Conservation (phyloP, 1,140 invertebrate species). For the Danaus plexippus region DNA sequence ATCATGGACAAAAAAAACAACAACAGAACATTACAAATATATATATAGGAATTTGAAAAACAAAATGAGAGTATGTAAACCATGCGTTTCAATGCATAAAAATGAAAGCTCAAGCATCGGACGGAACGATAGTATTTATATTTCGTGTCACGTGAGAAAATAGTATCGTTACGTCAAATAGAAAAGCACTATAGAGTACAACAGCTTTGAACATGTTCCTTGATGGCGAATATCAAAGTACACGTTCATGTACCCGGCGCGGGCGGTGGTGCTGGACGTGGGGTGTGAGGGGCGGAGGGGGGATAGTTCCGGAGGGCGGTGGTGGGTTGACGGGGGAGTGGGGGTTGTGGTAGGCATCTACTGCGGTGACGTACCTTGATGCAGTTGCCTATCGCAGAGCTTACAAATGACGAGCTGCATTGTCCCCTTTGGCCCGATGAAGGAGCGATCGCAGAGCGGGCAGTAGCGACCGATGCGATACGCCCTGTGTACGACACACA, state of each 20-base stretch:
- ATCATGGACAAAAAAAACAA: slow-evolving; percentile 12
- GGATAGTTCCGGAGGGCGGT: neutral
- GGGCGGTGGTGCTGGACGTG: neutral
- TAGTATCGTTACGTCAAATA: slow-evolving; percentile 10
- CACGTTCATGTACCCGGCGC: slow-evolving; percentile 1
- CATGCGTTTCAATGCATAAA: slow-evolving; percentile 24
- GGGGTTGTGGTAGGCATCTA: slow-evolving; percentile 24
- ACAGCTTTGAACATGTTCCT: no score
- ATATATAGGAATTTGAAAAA: slow-evolving; percentile 9
- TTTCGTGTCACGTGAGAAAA: slow-evolving; percentile 1
- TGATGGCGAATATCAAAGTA: no score
- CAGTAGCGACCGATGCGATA: slow-evolving; percentile 73
- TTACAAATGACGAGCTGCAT: slow-evolving; percentile 73
- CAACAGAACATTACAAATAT: slow-evolving; percentile 10
- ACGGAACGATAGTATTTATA: slow-evolving; percentile 13
- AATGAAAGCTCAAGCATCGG: slow-evolving; percentile 18
- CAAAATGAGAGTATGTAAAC: slow-evolving; percentile 19
- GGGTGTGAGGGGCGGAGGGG: neutral
- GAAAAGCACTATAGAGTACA: no score
- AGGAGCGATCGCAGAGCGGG: slow-evolving; percentile 70
- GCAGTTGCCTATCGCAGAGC: slow-evolving; percentile 70
- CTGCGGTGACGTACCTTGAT: slow-evolving; percentile 67
- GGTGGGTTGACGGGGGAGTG: neutral
- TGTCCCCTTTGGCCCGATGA: slow-evolving; percentile 71
- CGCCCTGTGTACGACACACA: slow-evolving; percentile 66